Evolutionary conservation across 2,888 invertebrate genomes (phyloP), one percentile per base, ranked within the genome.

Genomic region (Volucella bombylans): DNA sequence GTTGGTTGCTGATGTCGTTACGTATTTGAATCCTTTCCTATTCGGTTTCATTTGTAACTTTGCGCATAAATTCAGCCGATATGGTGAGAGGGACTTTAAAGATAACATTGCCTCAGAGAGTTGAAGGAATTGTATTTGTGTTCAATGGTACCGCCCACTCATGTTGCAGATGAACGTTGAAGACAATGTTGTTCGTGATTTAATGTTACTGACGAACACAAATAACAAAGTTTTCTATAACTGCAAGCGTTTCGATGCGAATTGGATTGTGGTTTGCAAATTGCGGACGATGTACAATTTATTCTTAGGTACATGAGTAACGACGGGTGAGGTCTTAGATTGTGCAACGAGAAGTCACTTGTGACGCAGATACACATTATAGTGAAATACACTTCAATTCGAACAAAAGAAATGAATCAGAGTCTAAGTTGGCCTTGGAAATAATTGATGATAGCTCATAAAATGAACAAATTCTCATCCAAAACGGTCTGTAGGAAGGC

Each of bases 101-200:
- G 31, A 31, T 31, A 31, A 31, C 6, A 31, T 31, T 31, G 31
- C 31, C 6, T 31, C 31, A 11, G 49, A 38, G 65, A 64, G 49
- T 64, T 15, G 12, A 23, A 15, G 62, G 38, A 9, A 11, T 15
- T 15, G 38, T 68, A 55, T 55, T 14, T 47, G 38, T 38, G 14
- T 4, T 38, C 54, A 45, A 61, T 50, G 15, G 6, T 9, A 38
- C 31, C 61, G 57, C 81, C 76, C 81, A 76, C 81, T 64, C 69
- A 50, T 68, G 45, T 57, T 67, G 59, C 59, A 39, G 43, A 52
- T 0, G 11, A 10, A 54, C 8, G 15, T 43, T 50, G 45, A 31
- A 23, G 55, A 55, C 41, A 10, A 49, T 59, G 45, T 65, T 61
- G 49, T 38, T 61, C 49, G 61, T 73, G 73, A 79, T 73, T 68